phyloP scores from a whole-genome alignment of 2,797 vertebrate species.

The Rhinichthys osculus region DNA sequence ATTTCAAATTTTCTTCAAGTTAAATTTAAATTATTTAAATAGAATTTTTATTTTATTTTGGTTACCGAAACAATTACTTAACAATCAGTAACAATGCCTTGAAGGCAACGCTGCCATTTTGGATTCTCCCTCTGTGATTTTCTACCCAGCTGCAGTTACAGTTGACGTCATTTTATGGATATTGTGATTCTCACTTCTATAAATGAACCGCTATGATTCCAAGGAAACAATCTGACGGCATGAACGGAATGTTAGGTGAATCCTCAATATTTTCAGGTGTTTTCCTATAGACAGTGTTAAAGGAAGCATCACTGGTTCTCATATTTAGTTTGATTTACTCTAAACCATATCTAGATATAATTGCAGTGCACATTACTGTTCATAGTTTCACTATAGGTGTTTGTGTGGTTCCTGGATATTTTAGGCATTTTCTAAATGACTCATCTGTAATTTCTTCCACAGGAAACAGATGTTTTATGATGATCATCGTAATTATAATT shows the following conservation, averaged over 20 bases:
- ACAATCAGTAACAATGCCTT: not conserved
- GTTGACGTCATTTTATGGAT: constrained; percentile 1
- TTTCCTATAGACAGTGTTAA: not conserved
- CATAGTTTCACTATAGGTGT: not conserved
- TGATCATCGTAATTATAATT: not conserved
- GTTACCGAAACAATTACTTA: not conserved
- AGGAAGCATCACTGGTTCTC: not conserved
- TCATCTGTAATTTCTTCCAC: not conserved
- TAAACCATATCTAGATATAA: not conserved
- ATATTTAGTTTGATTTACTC: not conserved
- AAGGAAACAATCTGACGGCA: not conserved
- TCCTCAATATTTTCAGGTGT: not conserved
- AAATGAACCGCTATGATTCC: not conserved
- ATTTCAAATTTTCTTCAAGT: not conserved
- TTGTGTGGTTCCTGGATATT: not conserved
- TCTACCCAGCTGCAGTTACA: not conserved
- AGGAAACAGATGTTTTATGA: not conserved
- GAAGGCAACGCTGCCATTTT: not conserved
- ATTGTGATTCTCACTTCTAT: constrained; percentile 19
- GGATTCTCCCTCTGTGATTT: not conserved
- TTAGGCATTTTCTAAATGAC: constrained; percentile 2
- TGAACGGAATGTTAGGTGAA: not conserved
- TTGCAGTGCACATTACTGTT: not conserved
- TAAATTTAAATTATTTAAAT: not conserved
- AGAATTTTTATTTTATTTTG: not conserved